These are phyloP conservation scores for Tursiops truncatus DNA, from an alignment of 2,113 vertebrate genomes.

Conservation along the genomic window DNA sequence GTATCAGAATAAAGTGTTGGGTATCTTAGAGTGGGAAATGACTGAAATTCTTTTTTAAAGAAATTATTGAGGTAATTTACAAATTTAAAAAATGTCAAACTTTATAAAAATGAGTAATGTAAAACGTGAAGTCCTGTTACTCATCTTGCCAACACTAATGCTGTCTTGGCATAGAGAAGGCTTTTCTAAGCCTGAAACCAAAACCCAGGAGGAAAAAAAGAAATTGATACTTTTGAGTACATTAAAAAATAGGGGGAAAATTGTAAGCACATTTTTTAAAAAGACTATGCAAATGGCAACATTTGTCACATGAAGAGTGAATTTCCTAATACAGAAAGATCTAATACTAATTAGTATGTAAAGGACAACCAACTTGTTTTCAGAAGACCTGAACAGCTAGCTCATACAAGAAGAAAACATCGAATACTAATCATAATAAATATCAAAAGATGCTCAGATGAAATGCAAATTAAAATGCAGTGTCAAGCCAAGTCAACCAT, in stretches of 20 bases:
- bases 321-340: not conserved
- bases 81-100: not conserved
- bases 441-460: not conserved
- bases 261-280: not conserved
- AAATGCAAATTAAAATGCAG: not conserved
- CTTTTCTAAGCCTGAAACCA: slow-evolving; percentile 50
- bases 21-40: not conserved
- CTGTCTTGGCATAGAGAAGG: slow-evolving; percentile 27
- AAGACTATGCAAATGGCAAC: not conserved
- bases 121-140: not conserved
- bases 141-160: slow-evolving; percentile 14
- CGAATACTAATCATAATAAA: not conserved
- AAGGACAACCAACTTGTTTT: not conserved
- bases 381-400: not conserved
- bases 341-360: not conserved
- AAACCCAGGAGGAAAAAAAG: slow-evolving; percentile 3
- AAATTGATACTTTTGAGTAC: not conserved
- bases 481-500: not conserved
- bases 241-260: not conserved
- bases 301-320: not conserved
- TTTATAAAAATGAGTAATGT: not conserved
- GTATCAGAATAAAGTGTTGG: not conserved
- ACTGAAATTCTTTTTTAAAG: slow-evolving; percentile 30
- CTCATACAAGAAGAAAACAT: not conserved
- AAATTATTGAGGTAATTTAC: slow-evolving; percentile 33